Base-by-base conservation (phyloP, 2,888 invertebrate genomes). In the Chrysomela aeneicollis region DNA sequence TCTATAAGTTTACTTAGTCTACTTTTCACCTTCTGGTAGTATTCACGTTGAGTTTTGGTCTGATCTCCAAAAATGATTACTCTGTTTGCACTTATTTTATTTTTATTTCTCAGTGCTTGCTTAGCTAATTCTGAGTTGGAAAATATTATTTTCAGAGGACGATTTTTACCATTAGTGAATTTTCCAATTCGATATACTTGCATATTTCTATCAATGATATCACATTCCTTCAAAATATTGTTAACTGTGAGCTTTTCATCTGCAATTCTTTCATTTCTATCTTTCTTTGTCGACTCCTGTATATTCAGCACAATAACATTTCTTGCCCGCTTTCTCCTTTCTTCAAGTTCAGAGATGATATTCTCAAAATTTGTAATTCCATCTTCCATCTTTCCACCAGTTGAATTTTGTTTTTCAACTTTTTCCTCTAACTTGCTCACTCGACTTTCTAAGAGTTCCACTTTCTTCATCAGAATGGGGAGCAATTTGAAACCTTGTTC, bases 401-500 rank as follows among this genome's bases (percentile, higher is more conserved):
- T n/a, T 26, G n/a, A 51, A 51, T 51, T n/a, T 26, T 26, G 51
- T 22, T 26, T 51, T 51, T 26, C 51, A 51, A 51, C 51, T 52
- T 52, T 52, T n/a, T 26, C 52, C 52, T 52, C n/a, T 52, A 52
- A 26, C 52, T 30, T 10, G 30, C 52, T 52, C 52, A 52, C 52
- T 52, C 26, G 26, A 26, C n/a, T 52, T 26, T 52, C 26, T 52
- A 30, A 52, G 52, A 52, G 26, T 26, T 52, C 52, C 26, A 52
- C 26, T 52, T 52, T 30, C 8, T 52, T 52, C 52, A 52, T 52
- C 52, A 52, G 52, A 52, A 52, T 52, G 30, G 52, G 30, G 52
- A 52, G 30, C 52, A 52, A 52, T 52, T 26, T 52, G 52, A 52
- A 52, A 26, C 52, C 52, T 52, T 52, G 52, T 52, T 52, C 30